Conservation (phyloP, 1,140 invertebrate genomes). For the Nylanderia fulva region DNA sequence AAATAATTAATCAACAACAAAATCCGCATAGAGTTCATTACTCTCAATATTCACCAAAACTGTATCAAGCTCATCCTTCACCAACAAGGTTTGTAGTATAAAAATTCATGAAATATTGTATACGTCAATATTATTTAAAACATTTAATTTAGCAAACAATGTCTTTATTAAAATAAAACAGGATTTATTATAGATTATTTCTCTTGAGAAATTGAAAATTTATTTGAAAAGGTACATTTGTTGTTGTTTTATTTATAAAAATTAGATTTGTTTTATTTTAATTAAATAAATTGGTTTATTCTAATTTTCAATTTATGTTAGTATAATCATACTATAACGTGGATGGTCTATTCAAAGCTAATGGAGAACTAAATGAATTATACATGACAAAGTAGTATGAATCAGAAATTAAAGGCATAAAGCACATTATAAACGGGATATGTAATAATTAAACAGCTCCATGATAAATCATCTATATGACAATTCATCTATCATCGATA, state of each 20-base stretch:
- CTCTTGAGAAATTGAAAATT: background rate
- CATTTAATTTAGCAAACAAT: background rate
- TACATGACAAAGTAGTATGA: slow-evolving; percentile 42
- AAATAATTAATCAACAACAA: slow-evolving; percentile 41
- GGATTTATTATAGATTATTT: background rate
- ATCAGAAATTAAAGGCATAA: slow-evolving; percentile 41
- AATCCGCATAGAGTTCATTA: slow-evolving; percentile 38
- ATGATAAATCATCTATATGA: slow-evolving; percentile 60
- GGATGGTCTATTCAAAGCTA: slow-evolving; percentile 48
- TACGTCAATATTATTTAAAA: background rate
- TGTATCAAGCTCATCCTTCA: slow-evolving; percentile 30
- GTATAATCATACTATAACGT: slow-evolving; percentile 16
- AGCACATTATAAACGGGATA: slow-evolving; percentile 8
- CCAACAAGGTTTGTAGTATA: slow-evolving; percentile 58
- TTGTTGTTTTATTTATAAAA: background rate
- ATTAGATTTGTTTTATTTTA: background rate
- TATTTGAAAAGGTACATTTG: background rate
- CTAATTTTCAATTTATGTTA: slow-evolving; percentile 19
- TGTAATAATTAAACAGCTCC: slow-evolving; percentile 33
- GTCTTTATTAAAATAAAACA: background rate
- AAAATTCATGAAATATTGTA: slow-evolving; percentile 2
- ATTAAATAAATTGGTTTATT: too few relatives aligned
- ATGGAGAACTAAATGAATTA: slow-evolving; percentile 46
- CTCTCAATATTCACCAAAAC: slow-evolving; percentile 25
- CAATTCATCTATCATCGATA: slow-evolving; percentile 24